These are phyloP conservation scores for Oconnorella tubifera DNA, from an alignment of 2,888 invertebrate genomes.

Conservation along the genomic window DNA sequence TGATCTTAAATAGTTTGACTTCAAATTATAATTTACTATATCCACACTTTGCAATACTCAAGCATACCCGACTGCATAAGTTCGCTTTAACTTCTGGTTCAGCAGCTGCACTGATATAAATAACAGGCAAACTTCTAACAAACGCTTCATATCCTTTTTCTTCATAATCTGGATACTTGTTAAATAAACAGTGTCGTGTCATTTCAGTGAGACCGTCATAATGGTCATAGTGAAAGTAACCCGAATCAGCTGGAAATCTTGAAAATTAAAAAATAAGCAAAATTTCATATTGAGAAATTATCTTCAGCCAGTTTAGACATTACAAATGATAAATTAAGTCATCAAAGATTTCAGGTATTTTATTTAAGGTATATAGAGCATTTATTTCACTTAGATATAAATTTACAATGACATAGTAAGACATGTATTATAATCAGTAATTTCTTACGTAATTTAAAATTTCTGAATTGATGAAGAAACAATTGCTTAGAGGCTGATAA, in stretches of 20 bases:
- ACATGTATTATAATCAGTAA: no score
- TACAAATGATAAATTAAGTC: no score
- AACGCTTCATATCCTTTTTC: not conserved
- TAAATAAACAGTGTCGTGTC: not conserved
- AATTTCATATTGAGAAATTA: no score
- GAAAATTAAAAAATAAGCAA: not conserved
- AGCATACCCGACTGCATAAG: not conserved
- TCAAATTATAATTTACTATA: no score
- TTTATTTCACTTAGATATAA: no score
- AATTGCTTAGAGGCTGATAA: no score
- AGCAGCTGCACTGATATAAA: not conserved
- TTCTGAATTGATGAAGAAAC: no score
- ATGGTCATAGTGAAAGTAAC: not conserved
- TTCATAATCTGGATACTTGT: not conserved
- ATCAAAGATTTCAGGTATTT: not conserved
- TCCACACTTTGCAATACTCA: no score
- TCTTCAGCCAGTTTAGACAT: no score
- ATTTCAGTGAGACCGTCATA: not conserved
- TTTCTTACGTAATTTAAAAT: no score
- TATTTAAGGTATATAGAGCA: not conserved
- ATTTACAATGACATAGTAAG: no score
- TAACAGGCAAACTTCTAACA: not conserved
- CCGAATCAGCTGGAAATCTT: not conserved
- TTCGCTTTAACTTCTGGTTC: not conserved
- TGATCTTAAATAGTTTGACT: no score